These are phyloP conservation scores for Antrozous pallidus DNA, from an alignment of 2,797 vertebrate species.

Conservation along the genomic window DNA sequence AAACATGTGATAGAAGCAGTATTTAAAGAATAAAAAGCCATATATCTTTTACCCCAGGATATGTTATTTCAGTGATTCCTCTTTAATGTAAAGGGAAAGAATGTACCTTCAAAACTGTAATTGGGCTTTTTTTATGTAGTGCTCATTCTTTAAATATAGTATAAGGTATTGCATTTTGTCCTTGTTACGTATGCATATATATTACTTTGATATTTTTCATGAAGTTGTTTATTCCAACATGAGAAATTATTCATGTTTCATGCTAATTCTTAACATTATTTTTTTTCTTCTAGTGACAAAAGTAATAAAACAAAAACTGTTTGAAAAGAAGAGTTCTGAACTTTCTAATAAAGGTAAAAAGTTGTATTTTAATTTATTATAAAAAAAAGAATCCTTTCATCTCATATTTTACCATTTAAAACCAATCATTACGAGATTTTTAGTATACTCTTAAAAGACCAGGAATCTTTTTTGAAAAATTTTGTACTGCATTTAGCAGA, in stretches of 20 bases:
- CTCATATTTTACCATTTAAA: slow-evolving; percentile 35
- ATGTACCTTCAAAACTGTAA: neutral
- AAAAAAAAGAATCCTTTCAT: slow-evolving; percentile 28
- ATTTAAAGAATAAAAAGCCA: neutral
- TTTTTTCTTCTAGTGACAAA: slow-evolving; percentile 78
- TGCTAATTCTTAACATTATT: slow-evolving; percentile 25
- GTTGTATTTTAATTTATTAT: slow-evolving; percentile 76
- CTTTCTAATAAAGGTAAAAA: slow-evolving; percentile 74
- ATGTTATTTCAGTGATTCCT: neutral
- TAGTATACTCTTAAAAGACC: neutral
- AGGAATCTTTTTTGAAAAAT: slow-evolving; percentile 18
- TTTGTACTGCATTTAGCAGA: neutral
- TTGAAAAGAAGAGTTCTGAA: slow-evolving; percentile 62
- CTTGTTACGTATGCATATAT: neutral
- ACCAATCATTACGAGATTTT: slow-evolving; percentile 21
- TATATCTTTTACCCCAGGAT: neutral
- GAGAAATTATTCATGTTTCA: neutral
- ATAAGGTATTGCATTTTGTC: neutral
- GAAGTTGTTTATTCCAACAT: slow-evolving; percentile 18
- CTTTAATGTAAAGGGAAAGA: neutral
- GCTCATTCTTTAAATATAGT: neutral
- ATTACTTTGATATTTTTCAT: neutral
- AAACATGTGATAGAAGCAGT: neutral
- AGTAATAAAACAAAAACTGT: slow-evolving; percentile 72
- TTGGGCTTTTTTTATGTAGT: neutral